These are phyloP conservation scores for Orchestia grillus DNA, from an alignment of 1,140 invertebrate species.

Conservation along the genomic window DNA sequence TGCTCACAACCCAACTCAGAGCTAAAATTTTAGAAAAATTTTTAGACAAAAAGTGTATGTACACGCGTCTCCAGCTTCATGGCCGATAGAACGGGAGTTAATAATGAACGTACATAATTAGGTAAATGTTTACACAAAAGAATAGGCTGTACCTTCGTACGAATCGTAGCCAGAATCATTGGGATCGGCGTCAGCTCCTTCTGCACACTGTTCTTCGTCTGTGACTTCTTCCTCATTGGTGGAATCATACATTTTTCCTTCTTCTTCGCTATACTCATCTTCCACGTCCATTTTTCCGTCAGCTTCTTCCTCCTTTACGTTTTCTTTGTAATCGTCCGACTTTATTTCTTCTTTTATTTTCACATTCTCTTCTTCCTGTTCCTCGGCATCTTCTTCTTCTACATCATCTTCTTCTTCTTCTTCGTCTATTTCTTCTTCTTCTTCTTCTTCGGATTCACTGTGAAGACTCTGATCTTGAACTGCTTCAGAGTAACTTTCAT, in stretches of 20 bases:
- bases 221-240: neutral
- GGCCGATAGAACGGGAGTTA: neutral
- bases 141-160: slow-evolving; percentile 23
- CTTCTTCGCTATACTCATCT: neutral
- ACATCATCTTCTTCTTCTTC: too few species aligned
- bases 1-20: neutral
- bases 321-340: neutral
- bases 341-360: neutral
- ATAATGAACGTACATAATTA: neutral
- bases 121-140: neutral
- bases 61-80: neutral
- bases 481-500: neutral
- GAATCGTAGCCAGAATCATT: slow-evolving; percentile 54
- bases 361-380: neutral
- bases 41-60: neutral
- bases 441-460: neutral
- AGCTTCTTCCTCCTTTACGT: neutral
- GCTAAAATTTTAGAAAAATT: neutral
- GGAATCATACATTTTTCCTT: neutral
- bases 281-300: neutral
- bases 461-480: neutral
- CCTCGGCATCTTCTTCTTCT: neutral
- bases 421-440: neutral
- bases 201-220: neutral
- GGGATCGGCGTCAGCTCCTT: neutral